Percentiles rank a stretch among this genome's conserved stretches.
phyloP scores from a whole-genome alignment of 92 coral and sea anemone species.

The Parazoanthus darwini region DNA sequence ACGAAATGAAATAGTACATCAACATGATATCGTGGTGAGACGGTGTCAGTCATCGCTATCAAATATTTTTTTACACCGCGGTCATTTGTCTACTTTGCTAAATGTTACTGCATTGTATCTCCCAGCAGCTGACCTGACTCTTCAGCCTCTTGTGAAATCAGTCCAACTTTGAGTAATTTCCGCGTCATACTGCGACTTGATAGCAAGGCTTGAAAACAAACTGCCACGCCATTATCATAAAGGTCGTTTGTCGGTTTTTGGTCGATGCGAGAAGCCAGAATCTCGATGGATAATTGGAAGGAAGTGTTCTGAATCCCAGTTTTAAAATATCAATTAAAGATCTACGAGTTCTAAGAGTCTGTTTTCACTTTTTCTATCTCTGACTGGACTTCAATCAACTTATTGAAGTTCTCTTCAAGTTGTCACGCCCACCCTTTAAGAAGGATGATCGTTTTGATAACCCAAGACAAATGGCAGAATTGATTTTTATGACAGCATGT shows the following conservation, averaged over 20 bases:
- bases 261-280: background rate
- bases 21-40: background rate
- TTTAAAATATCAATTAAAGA: background rate
- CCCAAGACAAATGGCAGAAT: conserved; percentile 8
- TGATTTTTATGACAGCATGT: background rate
- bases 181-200: background rate
- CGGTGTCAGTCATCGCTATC: no score
- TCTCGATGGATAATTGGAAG: background rate
- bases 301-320: background rate
- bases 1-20: background rate
- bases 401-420: conserved; percentile 6
- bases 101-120: background rate
- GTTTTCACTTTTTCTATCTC: conserved; percentile 7
- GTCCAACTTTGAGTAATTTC: background rate
- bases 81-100: background rate
- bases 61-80: background rate
- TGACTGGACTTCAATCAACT: conserved; percentile 1
- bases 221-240: background rate
- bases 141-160: background rate
- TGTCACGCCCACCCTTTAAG: conserved; percentile 20
- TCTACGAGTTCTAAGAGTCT: background rate
- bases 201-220: background rate
- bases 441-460: conserved; percentile 3
- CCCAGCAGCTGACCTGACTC: background rate
- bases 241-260: background rate